These are phyloP conservation scores for Drosophila pseudoobscura DNA, from an alignment of 1,140 invertebrate genomes.

Conservation along the genomic window DNA sequence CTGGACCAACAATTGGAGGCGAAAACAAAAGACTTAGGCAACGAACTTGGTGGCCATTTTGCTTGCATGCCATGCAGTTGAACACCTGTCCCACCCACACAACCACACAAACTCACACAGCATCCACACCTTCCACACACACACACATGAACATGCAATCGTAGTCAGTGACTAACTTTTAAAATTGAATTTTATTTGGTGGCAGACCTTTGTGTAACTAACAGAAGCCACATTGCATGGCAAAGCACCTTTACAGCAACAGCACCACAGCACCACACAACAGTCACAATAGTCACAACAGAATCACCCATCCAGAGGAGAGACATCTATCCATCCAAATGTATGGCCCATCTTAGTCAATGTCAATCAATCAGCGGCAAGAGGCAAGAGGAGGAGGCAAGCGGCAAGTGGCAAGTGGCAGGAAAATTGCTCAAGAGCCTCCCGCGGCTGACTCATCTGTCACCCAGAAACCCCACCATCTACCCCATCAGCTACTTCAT, in stretches of 20 bases:
- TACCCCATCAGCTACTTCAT: background rate
- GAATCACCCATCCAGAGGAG: background rate
- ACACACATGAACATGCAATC: slow-evolving; percentile 25
- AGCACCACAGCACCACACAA: slow-evolving; percentile 10
- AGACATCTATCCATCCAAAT: slow-evolving; percentile 38
- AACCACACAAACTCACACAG: background rate
- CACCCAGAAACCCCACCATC: slow-evolving; percentile 20
- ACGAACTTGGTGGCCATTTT: slow-evolving; percentile 48
- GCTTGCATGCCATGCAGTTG: slow-evolving; percentile 25
- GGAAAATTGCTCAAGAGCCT: slow-evolving; percentile 67
- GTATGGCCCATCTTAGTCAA: slow-evolving; percentile 75
- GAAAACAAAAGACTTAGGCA: slow-evolving; percentile 61
- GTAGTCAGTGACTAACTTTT: slow-evolving; percentile 36
- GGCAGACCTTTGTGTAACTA: slow-evolving; percentile 54
- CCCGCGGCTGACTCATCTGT: slow-evolving; percentile 61
- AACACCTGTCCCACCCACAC: slow-evolving; percentile 49
- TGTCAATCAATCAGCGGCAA: slow-evolving; percentile 74
- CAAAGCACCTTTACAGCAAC: slow-evolving; percentile 31
- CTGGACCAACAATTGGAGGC: slow-evolving; percentile 3
- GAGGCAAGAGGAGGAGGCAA: background rate
- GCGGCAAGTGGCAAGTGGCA: slow-evolving; percentile 36
- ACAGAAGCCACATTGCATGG: slow-evolving; percentile 24
- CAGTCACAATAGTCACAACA: slow-evolving; percentile 7
- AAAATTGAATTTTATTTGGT: slow-evolving; percentile 48
- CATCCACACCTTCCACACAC: slow-evolving; percentile 1